A percentile compares a stretch with the other conserved stretches of the same genome.
These are phyloP conservation scores for Periophthalmus modestus DNA, from an alignment of 2,113 vertebrate species.

Conservation along the genomic window DNA sequence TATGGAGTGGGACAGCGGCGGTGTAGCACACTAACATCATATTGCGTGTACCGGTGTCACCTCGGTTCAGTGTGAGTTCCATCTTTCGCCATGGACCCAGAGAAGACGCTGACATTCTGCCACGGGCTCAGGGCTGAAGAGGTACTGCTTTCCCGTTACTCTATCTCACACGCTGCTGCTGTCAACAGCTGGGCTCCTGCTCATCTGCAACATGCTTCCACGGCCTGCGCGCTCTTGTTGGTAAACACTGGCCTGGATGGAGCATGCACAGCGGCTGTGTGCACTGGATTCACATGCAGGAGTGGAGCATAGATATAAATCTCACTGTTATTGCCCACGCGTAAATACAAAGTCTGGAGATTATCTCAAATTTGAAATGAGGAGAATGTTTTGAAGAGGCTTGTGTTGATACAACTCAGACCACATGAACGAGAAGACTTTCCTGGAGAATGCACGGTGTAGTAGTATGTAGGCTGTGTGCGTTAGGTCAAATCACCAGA, in stretches of 20 bases:
- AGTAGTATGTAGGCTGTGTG: not conserved
- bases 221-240: conserved; percentile 47
- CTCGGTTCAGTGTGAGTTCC: conserved; percentile 33
- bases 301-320: not conserved
- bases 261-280: not conserved
- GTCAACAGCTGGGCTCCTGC: conserved; percentile 60
- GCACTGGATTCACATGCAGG: not conserved
- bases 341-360: conserved; percentile 23
- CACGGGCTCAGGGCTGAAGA: conserved; percentile 64
- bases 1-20: conserved; percentile 59
- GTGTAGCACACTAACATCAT: conserved; percentile 28
- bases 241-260: conserved; percentile 46
- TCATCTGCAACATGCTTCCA: conserved; percentile 50
- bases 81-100: conserved; percentile 68
- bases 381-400: not conserved
- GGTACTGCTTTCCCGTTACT: conserved; percentile 49
- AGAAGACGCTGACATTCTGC: conserved; percentile 76
- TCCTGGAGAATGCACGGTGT: not conserved
- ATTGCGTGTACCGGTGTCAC: not conserved
- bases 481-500: not conserved
- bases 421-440: not conserved
- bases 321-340: conserved; percentile 16
- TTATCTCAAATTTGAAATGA: not conserved
- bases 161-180: conserved; percentile 25
- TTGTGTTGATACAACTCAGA: not conserved